These are phyloP conservation scores for Tokudaia tokunoshimensis DNA, from an alignment of 2,797 vertebrate species.

Conservation along the genomic window DNA sequence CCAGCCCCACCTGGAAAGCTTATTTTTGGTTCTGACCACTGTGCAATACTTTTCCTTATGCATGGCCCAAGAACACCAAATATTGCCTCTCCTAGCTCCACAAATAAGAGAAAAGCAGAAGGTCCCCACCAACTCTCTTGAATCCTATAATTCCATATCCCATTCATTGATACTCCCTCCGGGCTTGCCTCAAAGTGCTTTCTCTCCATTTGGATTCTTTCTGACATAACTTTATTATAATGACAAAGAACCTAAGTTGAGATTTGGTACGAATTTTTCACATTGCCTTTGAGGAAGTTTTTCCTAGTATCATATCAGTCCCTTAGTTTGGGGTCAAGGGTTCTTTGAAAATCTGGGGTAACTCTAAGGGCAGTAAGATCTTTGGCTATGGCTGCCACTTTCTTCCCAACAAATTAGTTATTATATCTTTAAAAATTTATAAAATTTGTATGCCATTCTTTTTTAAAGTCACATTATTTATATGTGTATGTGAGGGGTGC, in stretches of 20 bases:
- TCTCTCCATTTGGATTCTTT: constrained; percentile 44
- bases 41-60: constrained; percentile 9
- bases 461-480: background rate
- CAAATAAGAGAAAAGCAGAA: background rate
- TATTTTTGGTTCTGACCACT: background rate
- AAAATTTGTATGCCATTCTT: constrained; percentile 46
- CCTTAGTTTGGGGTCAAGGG: background rate
- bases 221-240: constrained; percentile 21
- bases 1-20: background rate
- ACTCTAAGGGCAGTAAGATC: constrained; percentile 15
- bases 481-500: background rate
- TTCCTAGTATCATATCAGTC: background rate
- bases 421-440: constrained; percentile 43
- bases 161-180: background rate
- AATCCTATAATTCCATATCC: background rate
- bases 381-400: background rate
- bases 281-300: constrained; percentile 27
- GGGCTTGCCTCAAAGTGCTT: background rate
- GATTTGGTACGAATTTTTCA: constrained; percentile 48
- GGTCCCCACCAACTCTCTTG: background rate
- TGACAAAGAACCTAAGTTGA: constrained; percentile 6
- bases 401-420: constrained; percentile 15
- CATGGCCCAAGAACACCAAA: constrained; percentile 14
- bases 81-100: background rate
- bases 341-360: constrained; percentile 9